These are phyloP conservation scores for Athalia circularis DNA, from an alignment of 2,888 invertebrate genomes.

Conservation along the genomic window DNA sequence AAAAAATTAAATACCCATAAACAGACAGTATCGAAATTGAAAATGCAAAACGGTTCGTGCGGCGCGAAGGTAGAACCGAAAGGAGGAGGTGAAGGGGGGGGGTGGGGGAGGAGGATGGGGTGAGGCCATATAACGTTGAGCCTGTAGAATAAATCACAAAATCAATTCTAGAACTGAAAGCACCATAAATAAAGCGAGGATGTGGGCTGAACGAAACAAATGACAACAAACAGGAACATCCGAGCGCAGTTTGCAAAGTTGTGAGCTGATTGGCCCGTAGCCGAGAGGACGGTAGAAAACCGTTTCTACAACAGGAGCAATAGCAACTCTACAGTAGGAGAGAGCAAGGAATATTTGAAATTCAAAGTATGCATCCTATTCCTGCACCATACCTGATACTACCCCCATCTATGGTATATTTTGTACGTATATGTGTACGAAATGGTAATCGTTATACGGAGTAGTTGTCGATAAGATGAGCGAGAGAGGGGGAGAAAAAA, in stretches of 20 bases:
- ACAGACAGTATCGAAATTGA: conserved; percentile 44
- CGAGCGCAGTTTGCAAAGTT: conserved; percentile 47
- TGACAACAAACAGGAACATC: conserved; percentile 43
- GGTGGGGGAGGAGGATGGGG: not conserved
- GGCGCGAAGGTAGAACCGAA: too few relatives aligned
- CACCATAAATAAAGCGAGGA: conserved; percentile 64
- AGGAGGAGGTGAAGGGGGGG: too few relatives aligned
- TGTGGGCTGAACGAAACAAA: conserved; percentile 47
- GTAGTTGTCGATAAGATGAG: too few relatives aligned
- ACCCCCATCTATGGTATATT: not conserved
- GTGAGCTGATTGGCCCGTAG: conserved; percentile 51
- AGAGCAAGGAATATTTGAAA: conserved; percentile 63
- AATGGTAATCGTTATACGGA: too few relatives aligned
- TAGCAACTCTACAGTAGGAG: not conserved
- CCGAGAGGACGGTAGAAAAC: not conserved
- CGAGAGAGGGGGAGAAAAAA: too few relatives aligned
- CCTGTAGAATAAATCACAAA: conserved; percentile 62
- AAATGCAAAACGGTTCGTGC: conserved; percentile 37
- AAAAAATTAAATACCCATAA: conserved; percentile 43
- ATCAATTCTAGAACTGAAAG: conserved; percentile 58
- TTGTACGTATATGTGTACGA: too few relatives aligned
- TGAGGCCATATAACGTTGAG: conserved; percentile 30
- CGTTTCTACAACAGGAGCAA: not conserved
- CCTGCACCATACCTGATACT: too few relatives aligned
- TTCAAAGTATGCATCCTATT: conserved; percentile 60